These are phyloP conservation scores for Willowsia nigromaculata DNA, from an alignment of 2,888 invertebrate species.

Conservation along the genomic window DNA sequence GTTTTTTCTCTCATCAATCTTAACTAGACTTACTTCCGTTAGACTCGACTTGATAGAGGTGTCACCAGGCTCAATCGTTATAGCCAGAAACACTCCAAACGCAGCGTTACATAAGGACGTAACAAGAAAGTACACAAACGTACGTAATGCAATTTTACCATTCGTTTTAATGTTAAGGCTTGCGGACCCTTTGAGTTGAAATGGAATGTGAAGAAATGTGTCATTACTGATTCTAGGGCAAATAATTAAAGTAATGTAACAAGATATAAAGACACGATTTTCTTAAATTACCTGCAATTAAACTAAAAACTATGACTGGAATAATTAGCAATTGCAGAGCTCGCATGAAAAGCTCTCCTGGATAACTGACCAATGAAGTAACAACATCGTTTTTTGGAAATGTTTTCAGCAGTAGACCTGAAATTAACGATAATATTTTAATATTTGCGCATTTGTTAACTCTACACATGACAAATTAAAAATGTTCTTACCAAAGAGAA, in stretches of 20 bases:
- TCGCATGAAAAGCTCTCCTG: constrained; percentile 94
- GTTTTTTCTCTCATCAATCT: constrained; percentile 63
- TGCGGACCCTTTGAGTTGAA: constrained; percentile 88
- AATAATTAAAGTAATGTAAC: neutral
- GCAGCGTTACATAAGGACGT: constrained; percentile 91
- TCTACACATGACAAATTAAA: neutral
- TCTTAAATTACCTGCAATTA: constrained; percentile 70
- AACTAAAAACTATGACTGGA: constrained; percentile 88
- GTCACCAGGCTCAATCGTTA: constrained; percentile 89
- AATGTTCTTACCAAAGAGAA: constrained; percentile 68
- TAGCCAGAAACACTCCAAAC: constrained; percentile 87
- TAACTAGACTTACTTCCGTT: neutral
- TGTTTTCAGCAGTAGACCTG: constrained; percentile 73
- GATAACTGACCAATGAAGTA: constrained; percentile 87
- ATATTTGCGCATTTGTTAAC: neutral
- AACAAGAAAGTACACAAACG: constrained; percentile 88
- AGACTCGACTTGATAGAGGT: constrained; percentile 78
- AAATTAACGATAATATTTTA: neutral
- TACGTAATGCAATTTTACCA: constrained; percentile 90
- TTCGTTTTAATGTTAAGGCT: constrained; percentile 92
- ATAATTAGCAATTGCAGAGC: constrained; percentile 92
- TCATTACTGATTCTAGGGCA: too few species aligned
- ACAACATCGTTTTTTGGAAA: constrained; percentile 66
- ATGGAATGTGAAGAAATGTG: too few species aligned
- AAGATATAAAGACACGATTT: neutral